A percentile compares a stretch with the other conserved stretches of the same genome.
Conservation (phyloP, 2,797 vertebrate genomes). For the Hemibagrus guttatus region DNA sequence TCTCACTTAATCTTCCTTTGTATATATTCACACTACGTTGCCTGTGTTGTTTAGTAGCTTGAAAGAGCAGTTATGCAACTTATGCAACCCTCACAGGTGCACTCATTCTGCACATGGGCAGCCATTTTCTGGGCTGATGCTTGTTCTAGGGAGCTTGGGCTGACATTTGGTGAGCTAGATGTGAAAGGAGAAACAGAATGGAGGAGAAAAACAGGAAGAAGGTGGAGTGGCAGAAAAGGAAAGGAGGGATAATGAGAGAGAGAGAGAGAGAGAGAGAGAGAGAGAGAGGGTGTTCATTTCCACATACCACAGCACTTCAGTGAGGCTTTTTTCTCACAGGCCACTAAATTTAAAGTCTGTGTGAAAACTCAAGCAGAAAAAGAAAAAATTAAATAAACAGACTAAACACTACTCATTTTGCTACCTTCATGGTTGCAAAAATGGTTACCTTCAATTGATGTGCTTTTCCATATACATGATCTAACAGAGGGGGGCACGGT, state of each 20-base stretch:
- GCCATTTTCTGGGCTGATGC: conserved; percentile 51
- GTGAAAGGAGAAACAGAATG: conserved; percentile 12
- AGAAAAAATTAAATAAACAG: conserved; percentile 2
- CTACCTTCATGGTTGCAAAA: background rate
- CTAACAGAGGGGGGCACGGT: background rate
- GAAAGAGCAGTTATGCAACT: conserved; percentile 35
- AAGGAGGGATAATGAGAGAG: background rate
- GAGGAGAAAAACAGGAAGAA: background rate
- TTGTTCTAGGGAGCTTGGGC: conserved; percentile 6
- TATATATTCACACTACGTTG: background rate
- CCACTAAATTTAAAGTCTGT: conserved; percentile 9
- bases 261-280: background rate
- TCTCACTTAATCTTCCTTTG: conserved; percentile 13
- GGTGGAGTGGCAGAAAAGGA: background rate
- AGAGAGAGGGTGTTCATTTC: conserved; percentile 1
- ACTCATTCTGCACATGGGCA: conserved; percentile 23
- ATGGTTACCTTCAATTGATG: no score
- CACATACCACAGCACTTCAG: conserved; percentile 10
- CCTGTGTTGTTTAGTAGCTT: background rate
- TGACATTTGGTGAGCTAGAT: conserved; percentile 40
- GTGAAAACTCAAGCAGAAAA: conserved; percentile 3
- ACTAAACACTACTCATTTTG: background rate
- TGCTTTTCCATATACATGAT: background rate
- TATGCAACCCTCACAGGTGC: conserved; percentile 59
- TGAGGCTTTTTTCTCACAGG: conserved; percentile 28